Percentiles rank a stretch among this genome's conserved stretches.
Evolutionary conservation across 1,140 invertebrate species (phyloP).

Genomic region (Portunus trituberculatus): DNA sequence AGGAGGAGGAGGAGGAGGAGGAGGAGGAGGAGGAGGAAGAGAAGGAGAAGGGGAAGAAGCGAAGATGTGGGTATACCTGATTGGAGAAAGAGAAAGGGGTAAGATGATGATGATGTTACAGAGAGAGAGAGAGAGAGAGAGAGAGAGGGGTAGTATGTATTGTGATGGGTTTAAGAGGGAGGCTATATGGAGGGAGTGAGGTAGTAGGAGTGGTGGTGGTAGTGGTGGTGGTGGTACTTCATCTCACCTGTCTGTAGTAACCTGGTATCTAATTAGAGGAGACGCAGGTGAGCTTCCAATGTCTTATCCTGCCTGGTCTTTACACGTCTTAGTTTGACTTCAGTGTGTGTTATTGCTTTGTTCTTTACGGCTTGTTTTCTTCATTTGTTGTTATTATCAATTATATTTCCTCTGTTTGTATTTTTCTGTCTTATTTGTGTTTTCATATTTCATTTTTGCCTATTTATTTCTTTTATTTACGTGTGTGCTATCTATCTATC

Average conservation of each 20-base stretch:
- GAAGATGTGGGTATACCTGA: too few species aligned
- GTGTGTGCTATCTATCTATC: too few species aligned
- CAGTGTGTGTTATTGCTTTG: not conserved
- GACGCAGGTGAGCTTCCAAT: not conserved
- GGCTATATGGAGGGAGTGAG: not conserved
- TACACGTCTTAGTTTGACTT: too few species aligned
- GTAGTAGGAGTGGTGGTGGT: not conserved
- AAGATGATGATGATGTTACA: not conserved
- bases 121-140: too few species aligned
- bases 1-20: conserved; percentile 3
- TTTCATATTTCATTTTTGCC: not conserved
- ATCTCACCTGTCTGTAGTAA: conserved; percentile 10
- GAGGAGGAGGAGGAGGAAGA: not conserved
- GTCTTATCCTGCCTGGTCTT: not conserved
- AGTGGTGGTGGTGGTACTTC: not conserved
- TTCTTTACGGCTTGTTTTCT: not conserved
- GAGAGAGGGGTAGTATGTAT: not conserved
- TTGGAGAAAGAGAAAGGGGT: not conserved
- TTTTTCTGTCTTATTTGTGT: not conserved
- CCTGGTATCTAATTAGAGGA: conserved; percentile 4
- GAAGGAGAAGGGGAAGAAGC: not conserved
- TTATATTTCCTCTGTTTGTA: not conserved
- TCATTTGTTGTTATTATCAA: not conserved
- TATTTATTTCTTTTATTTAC: too few species aligned
- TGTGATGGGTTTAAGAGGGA: not conserved